Conservation (phyloP, 1,140 invertebrate species). For the Hormaphis cornu region DNA sequence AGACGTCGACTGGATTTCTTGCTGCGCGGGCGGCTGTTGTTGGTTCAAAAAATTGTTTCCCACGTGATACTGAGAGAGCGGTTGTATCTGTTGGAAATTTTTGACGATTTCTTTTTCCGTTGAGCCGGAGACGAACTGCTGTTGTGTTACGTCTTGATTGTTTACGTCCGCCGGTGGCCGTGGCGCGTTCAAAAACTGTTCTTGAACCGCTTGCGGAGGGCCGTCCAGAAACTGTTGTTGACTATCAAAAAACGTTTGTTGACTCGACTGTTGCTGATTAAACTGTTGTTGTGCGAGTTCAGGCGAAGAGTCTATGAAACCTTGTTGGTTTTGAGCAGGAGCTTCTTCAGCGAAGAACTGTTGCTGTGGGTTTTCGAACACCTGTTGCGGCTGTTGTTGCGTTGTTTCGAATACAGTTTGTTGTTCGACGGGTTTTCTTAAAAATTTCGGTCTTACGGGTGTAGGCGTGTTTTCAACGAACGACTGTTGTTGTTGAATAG, state of each 20-base stretch:
- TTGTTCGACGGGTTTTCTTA: too few species aligned
- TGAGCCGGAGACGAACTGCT: slow-evolving; percentile 12
- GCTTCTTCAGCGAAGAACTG: slow-evolving; percentile 19
- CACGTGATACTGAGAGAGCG: slow-evolving; percentile 29
- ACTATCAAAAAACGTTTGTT: neutral
- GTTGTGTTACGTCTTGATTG: neutral
- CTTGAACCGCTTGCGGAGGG: neutral
- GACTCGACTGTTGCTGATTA: neutral
- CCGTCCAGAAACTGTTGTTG: slow-evolving; percentile 10
- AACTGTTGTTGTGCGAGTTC: neutral
- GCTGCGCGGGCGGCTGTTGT: neutral
- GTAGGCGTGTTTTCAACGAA: neutral
- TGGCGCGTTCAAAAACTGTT: neutral
- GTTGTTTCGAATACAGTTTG: neutral
- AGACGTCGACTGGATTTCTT: slow-evolving; percentile 2
- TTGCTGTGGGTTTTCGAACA: neutral
- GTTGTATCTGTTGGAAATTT: slow-evolving; percentile 27
- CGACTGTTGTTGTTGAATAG: neutral
- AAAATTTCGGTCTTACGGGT: neutral
- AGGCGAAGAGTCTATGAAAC: neutral
- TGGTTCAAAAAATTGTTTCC: slow-evolving; percentile 9
- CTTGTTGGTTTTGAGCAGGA: neutral
- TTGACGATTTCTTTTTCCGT: slow-evolving; percentile 12
- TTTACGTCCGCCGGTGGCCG: neutral
- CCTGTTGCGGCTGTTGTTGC: slow-evolving; percentile 6